Conservation (phyloP, 1,140 invertebrate species). For the Phortica variegata region DNA sequence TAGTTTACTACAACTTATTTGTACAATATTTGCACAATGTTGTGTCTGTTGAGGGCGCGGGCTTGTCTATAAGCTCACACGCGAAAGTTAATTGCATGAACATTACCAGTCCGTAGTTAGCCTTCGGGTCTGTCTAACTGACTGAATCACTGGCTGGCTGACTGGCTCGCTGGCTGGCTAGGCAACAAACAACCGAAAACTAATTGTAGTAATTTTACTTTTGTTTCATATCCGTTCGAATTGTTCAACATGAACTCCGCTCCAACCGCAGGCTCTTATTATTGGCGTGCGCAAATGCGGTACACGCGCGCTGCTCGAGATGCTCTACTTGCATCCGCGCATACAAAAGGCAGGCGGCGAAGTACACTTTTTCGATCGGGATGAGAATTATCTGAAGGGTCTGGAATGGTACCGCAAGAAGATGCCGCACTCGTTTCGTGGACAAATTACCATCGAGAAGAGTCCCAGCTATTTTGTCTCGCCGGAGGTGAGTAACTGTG, state of each 20-base stretch:
- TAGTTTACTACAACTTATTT: conserved; percentile 8
- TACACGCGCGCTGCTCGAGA: conserved; percentile 89
- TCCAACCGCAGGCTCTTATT: conserved; percentile 74
- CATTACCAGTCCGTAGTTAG: too few relatives aligned
- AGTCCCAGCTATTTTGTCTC: conserved; percentile 97
- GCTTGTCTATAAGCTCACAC: too few relatives aligned
- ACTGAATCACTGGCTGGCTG: too few relatives aligned
- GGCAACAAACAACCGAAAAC: neutral
- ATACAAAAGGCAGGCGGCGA: conserved; percentile 90
- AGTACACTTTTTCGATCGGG: conserved; percentile 92
- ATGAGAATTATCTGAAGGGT: conserved; percentile 86
- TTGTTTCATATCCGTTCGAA: conserved; percentile 14
- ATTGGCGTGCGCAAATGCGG: conserved; percentile 93
- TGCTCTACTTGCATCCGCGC: conserved; percentile 89
- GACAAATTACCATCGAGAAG: conserved; percentile 95
- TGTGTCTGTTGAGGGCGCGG: too few relatives aligned
- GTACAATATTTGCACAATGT: too few relatives aligned
- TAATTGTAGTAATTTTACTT: conserved; percentile 40
- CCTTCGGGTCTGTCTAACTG: too few relatives aligned
- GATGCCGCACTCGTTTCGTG: conserved; percentile 88
- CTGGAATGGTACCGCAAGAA: conserved; percentile 90
- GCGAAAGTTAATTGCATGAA: too few relatives aligned
- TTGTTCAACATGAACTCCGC: conserved; percentile 50
- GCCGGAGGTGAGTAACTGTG: conserved; percentile 71
- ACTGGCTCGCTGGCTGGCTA: too few relatives aligned